Evolutionary conservation across 2,888 invertebrate genomes (phyloP), one percentile per base, ranked within the genome.

Genomic region (Dasysyrphus tricinctus): DNA sequence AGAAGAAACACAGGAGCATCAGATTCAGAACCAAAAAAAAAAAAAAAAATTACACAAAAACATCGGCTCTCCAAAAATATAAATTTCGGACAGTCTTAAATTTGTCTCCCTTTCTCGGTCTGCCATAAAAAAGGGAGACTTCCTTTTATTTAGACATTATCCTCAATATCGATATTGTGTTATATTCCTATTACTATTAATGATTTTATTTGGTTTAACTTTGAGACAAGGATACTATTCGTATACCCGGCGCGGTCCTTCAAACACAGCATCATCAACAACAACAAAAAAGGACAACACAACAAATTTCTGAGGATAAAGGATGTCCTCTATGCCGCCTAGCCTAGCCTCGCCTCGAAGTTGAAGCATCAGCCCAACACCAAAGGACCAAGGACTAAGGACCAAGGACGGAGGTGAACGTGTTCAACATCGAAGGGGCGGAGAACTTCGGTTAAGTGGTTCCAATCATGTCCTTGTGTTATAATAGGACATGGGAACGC

Each of bases 191-290:
- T 86, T 81, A 59, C 81, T 51, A 74, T 78, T 86, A 86, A 86
- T 86, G 86, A 86, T 82, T 86, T 82, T 82, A 86, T 86, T 86
- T 86, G 82, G 82, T 82, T 86, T 75, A 86, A 79, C 86, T 86
- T 79, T 56, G 70, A 54, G 69, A 63, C 76, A 77, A 77, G 76
- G 69, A 77, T 67, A 49, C 54, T 32, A 72, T 24, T 24, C 61
- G 34, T 19, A 49, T 49, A 11, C 24, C 7, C 57, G 34, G 42
- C 59, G 80, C 39, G 32, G 73, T 57, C 80, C 54, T 65, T 61
- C 39, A 61, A 42, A 32, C 37, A 39, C 59, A 51, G 34, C 47
- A 67, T 34, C 67, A 54, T 6, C n/a, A 37, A 44, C 61, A 37
- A 37, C 34, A 47, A 29, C 29, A 37, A 65, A 69, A 67, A 49